phyloP scores from a whole-genome alignment of 2,888 invertebrate species.

The Anorthoa munda region DNA sequence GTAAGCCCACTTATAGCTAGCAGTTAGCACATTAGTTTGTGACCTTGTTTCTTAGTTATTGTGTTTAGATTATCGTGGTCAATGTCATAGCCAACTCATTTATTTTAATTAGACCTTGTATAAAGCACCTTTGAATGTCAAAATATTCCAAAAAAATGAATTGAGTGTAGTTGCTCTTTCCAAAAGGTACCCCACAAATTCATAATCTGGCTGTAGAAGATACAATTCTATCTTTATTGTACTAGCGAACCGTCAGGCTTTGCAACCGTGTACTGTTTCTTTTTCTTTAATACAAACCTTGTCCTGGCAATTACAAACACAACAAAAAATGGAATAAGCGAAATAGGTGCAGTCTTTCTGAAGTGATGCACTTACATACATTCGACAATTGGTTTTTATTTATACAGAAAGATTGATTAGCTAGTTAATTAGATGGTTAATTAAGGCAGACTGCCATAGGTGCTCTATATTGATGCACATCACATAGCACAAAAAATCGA shows the following conservation, averaged over 20 bases:
- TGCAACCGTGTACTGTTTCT: no score
- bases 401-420: neutral
- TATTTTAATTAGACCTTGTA: neutral
- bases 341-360: no score
- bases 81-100: neutral
- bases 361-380: no score
- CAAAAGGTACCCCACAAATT: neutral
- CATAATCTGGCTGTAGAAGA: neutral
- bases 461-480: constrained; percentile 6
- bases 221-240: neutral
- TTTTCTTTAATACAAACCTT: no score
- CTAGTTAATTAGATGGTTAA: neutral
- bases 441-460: neutral
- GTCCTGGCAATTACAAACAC: no score
- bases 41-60: neutral
- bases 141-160: neutral
- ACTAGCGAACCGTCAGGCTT: no score
- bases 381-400: no score
- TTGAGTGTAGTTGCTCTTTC: neutral
- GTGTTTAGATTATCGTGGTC: neutral
- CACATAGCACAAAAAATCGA: neutral
- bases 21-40: neutral
- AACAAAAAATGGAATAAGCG: no score
- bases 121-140: neutral
- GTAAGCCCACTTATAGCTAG: neutral